Base-by-base conservation (phyloP, 2,797 vertebrate genomes). In the Meda fulgida region DNA sequence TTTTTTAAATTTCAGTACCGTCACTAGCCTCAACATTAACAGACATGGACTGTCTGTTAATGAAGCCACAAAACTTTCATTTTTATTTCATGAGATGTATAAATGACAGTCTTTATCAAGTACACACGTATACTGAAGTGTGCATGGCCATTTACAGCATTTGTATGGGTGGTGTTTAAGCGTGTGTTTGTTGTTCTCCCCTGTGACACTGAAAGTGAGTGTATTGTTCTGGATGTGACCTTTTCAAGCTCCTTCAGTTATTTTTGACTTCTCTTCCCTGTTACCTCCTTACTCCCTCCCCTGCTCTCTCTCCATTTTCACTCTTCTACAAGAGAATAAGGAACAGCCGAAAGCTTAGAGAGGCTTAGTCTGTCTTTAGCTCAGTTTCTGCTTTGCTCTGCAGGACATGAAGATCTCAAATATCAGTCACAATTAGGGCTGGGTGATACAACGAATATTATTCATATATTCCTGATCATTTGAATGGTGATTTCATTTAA, bases 181-280 rank as follows among this genome's bases (percentile, higher is more conserved):
- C 46, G 40, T 84, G 66, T 83, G 53, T 81, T 38, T 75, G 38
- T 23, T 66, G 40, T 66, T 53, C 71, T 76, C 18, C 81, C 34
- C 43, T 7, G 29, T 63, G 69, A 81, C 78, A 63, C 85, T 53
- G 31, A 72, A 36, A 70, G 75, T 34, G 40, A 86, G 55, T 66
- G 60, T 84, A 65, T 83, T 86, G 81, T 81, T 84, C 67, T 69
- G 36, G 16, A 21, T 71, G 69, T 66, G 72, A 36, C 40, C n/a
- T 71, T 83, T 79, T 85, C 34, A 23, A 81, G 76, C 53, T 76
- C 81, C 75, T 80, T 79, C 53, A 60, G 85, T 67, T 89, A 88
- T 88, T 88, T 89, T 88, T 87, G 72, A 81, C 83, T 53, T 73
- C 48, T 63, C 26, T 88, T 60, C 55, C 82, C 34, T 53, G 18